phyloP scores from a whole-genome alignment of 2,888 invertebrate species.

The Drosophila putrida region DNA sequence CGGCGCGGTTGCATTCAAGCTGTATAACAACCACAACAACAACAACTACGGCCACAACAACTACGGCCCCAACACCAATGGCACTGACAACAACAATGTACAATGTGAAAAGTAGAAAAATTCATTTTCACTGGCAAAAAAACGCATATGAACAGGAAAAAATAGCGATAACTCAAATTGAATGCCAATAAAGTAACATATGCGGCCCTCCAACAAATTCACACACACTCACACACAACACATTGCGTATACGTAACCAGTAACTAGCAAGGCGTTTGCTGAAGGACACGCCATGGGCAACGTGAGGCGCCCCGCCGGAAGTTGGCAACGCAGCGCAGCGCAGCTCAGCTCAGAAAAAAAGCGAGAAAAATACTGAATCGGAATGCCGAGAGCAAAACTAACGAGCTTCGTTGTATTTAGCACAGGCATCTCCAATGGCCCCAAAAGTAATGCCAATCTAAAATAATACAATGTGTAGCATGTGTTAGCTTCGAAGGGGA shows the following conservation, averaged over 20 bases:
- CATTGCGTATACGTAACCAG: conserved; percentile 60
- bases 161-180: conserved; percentile 83
- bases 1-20: conserved; percentile 53
- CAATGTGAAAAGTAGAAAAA: conserved; percentile 66
- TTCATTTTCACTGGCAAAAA: conserved; percentile 68
- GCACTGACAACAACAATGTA: conserved; percentile 43
- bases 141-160: conserved; percentile 77
- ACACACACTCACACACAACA: conserved; percentile 30
- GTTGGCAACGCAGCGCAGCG: conserved; percentile 54
- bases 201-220: conserved; percentile 65
- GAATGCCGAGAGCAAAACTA: conserved; percentile 69
- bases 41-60: conserved; percentile 22
- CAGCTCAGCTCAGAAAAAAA: conserved; percentile 7
- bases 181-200: conserved; percentile 84
- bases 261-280: conserved; percentile 72
- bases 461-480: conserved; percentile 72
- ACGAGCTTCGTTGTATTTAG: conserved; percentile 75
- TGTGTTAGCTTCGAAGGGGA: conserved; percentile 44
- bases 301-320: conserved; percentile 53
- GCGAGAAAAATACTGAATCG: conserved; percentile 50
- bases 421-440: conserved; percentile 54
- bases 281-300: conserved; percentile 65
- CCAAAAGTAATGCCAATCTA: conserved; percentile 75
- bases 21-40: conserved; percentile 22
- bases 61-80: conserved; percentile 13